These are phyloP conservation scores for Deilephila elpenor DNA, from an alignment of 2,888 invertebrate genomes.

Conservation along the genomic window DNA sequence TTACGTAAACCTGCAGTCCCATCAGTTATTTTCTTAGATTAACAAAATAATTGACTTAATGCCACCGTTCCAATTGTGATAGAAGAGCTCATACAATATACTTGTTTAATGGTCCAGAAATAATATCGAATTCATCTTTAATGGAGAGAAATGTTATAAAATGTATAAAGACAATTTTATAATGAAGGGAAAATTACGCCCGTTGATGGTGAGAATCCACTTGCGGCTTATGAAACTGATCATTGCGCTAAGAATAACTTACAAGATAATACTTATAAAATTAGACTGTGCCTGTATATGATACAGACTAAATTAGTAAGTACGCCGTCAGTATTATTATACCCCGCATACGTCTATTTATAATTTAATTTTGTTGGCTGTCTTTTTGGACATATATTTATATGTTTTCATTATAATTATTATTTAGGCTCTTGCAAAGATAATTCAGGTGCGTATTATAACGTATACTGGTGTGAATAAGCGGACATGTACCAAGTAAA, in stretches of 20 bases:
- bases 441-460: background rate
- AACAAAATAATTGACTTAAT: background rate
- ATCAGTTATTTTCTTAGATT: background rate
- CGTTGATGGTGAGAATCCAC: background rate
- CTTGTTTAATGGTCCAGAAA: too few relatives aligned
- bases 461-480: too few relatives aligned
- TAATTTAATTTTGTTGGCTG: background rate
- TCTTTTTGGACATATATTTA: background rate
- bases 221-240: constrained; percentile 1
- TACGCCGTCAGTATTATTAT: constrained; percentile 20
- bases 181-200: background rate
- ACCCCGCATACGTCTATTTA: background rate
- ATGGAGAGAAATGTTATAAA: too few relatives aligned
- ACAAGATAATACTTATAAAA: background rate
- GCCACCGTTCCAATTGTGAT: background rate
- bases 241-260: background rate
- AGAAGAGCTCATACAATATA: too few relatives aligned
- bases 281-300: constrained; percentile 2
- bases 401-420: background rate
- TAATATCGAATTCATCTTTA: too few relatives aligned
- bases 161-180: background rate
- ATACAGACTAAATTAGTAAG: constrained; percentile 7
- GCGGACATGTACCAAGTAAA: too few relatives aligned
- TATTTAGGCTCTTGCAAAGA: background rate
- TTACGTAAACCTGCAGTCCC: background rate